Conservation (phyloP, 2,888 invertebrate species). For the Amiota minor region DNA sequence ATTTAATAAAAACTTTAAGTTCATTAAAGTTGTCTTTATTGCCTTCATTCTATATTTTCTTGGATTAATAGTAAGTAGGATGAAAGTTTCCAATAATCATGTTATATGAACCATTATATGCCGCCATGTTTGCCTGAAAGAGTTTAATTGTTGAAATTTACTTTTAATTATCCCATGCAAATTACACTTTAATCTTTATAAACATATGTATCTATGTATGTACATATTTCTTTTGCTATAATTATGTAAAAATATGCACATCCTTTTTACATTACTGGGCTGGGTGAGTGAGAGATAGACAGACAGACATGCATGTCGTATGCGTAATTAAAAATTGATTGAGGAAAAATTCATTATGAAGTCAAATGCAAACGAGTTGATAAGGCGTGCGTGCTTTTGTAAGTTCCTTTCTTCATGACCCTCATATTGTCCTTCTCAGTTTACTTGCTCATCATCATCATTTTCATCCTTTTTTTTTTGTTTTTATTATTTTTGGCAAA, state of each 20-base stretch:
- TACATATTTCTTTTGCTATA: slow-evolving; percentile 24
- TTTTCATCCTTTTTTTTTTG: not conserved
- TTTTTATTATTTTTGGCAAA: slow-evolving; percentile 2
- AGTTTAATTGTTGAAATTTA: no score
- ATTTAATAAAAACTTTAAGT: no score
- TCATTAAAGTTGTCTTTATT: no score
- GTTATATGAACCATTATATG: no score
- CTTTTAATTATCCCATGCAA: no score
- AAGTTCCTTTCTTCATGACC: no score
- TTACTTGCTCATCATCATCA: not conserved
- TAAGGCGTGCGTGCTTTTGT: no score
- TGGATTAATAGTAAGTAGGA: no score
- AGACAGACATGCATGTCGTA: not conserved
- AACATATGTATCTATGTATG: not conserved
- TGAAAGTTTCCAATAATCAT: no score
- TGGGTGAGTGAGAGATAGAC: slow-evolving; percentile 34
- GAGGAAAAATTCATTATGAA: not conserved
- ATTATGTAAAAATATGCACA: slow-evolving; percentile 26
- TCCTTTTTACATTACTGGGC: not conserved
- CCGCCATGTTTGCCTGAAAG: no score
- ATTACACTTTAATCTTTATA: no score
- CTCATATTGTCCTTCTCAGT: not conserved
- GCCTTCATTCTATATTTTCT: no score
- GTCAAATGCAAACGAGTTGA: not conserved
- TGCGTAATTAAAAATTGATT: slow-evolving; percentile 24